Evolutionary conservation across 2,113 vertebrate genomes (phyloP).

Genomic region (Globicephala melas): DNA sequence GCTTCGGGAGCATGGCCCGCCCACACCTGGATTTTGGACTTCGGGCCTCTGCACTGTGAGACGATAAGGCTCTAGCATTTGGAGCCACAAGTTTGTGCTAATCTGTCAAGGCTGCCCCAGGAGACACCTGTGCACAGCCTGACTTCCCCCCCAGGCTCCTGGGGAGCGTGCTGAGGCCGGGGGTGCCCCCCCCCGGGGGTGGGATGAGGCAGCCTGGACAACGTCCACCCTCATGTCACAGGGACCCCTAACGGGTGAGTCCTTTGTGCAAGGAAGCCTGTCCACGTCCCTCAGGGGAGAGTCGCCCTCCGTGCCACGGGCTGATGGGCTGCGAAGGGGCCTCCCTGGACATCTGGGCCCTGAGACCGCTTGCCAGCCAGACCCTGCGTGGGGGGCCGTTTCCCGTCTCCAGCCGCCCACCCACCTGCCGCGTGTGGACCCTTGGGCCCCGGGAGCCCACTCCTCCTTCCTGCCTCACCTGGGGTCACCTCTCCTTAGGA

Average conservation of each 20-base stretch:
- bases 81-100: background rate
- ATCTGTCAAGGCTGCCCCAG: background rate
- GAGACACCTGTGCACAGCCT: no score
- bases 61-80: fast-evolving
- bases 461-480: background rate
- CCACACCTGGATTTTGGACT: background rate
- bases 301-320: fast-evolving
- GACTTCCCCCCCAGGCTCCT: background rate
- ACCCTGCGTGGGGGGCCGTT: background rate
- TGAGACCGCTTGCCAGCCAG: background rate
- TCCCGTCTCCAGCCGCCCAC: background rate
- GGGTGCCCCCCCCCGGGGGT: fast-evolving
- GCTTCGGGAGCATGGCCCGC: background rate
- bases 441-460: background rate
- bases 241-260: background rate
- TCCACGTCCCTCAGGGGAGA: background rate
- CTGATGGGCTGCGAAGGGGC: background rate
- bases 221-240: background rate
- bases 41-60: background rate
- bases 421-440: fast-evolving
- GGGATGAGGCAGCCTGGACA: background rate
- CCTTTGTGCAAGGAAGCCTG: background rate
- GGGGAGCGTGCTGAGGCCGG: no score
- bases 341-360: no score
- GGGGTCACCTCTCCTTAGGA: background rate